Conservation (phyloP, 2,113 vertebrate genomes). For the Steatornis caripensis region DNA sequence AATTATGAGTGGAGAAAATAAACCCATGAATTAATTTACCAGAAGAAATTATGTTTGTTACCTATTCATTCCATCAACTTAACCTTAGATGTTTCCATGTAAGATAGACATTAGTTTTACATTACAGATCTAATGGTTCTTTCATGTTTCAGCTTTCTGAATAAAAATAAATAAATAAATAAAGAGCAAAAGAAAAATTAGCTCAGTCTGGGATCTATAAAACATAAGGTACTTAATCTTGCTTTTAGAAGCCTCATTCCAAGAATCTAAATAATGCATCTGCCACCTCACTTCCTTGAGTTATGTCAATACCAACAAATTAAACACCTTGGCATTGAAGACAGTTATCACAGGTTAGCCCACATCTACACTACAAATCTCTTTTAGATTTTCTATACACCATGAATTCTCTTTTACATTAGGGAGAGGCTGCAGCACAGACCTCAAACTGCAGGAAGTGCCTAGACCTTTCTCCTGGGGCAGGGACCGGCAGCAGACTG, state of each 20-base stretch:
- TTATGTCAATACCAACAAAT: neutral
- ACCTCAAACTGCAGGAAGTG: too few species aligned
- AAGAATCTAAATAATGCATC: neutral
- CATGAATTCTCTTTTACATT: too few species aligned
- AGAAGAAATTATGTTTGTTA: neutral
- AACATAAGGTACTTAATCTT: neutral
- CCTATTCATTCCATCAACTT: neutral
- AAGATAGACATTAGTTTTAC: neutral
- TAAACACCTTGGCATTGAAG: neutral
- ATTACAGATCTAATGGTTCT: neutral
- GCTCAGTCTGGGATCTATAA: neutral
- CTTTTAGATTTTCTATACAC: neutral
- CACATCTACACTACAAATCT: neutral
- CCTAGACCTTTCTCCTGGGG: too few species aligned
- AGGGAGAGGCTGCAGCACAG: too few species aligned
- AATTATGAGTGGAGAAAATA: neutral
- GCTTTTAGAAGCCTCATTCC: neutral
- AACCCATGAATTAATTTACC: neutral
- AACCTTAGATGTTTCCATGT: neutral
- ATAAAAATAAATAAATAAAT: neutral
- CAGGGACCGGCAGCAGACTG: too few species aligned
- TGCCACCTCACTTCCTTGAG: neutral
- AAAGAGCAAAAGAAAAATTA: neutral
- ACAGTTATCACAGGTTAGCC: neutral
- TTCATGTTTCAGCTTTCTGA: neutral